Conservation (phyloP, 2,888 invertebrate species). For the Coecobrya sp. region DNA sequence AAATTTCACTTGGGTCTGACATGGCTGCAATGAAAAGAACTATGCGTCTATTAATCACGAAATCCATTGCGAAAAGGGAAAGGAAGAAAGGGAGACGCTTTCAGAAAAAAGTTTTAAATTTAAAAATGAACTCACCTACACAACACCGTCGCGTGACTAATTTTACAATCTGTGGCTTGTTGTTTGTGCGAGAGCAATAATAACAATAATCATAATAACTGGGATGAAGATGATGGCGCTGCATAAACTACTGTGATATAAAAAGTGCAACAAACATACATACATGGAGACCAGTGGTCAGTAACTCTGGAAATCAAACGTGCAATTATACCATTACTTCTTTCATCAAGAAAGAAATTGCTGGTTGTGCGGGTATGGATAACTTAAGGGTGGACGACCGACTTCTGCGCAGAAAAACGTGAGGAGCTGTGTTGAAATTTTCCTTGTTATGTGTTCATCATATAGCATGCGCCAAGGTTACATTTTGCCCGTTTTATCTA, state of each 20-base stretch:
- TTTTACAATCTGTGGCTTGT: neutral
- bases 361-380: neutral
- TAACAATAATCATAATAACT: slow-evolving; percentile 42
- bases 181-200: neutral
- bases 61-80: neutral
- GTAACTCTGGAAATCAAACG: slow-evolving; percentile 55
- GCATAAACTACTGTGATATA: neutral
- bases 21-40: neutral
- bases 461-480: slow-evolving; percentile 7
- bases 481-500: neutral
- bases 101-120: slow-evolving; percentile 33
- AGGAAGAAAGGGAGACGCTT: neutral
- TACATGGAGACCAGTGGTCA: neutral
- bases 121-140: slow-evolving; percentile 63
- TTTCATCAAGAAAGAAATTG: slow-evolving; percentile 36
- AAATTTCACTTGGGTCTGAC: neutral
- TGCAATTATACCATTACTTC: slow-evolving; percentile 67
- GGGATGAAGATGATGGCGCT: neutral
- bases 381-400: neutral
- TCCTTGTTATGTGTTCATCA: neutral
- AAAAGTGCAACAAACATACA: neutral
- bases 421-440: neutral
- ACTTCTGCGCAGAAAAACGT: slow-evolving; percentile 5
- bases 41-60: neutral
- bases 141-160: slow-evolving; percentile 27